These are phyloP conservation scores for Omphaloscelis lunosa DNA, from an alignment of 2,888 invertebrate genomes.

Conservation along the genomic window DNA sequence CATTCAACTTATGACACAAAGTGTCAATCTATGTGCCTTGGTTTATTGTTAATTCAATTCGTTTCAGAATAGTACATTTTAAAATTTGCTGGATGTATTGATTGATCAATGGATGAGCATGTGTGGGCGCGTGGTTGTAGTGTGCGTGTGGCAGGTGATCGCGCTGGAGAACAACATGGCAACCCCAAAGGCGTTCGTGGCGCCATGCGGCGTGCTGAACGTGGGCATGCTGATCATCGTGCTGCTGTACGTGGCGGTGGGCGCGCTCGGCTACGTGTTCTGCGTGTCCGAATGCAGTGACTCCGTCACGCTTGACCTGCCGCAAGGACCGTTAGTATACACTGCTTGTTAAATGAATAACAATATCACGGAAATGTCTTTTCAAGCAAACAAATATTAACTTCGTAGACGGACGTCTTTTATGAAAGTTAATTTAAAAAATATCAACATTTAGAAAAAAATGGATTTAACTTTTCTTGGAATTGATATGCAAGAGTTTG, in stretches of 20 bases:
- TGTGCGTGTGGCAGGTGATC: slow-evolving; percentile 92
- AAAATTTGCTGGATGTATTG: neutral
- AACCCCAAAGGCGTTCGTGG: slow-evolving; percentile 94
- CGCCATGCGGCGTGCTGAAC: slow-evolving; percentile 95
- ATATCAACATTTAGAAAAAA: neutral
- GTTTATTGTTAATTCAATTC: neutral
- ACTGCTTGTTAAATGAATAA: neutral
- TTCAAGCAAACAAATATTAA: neutral
- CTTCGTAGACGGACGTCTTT: neutral
- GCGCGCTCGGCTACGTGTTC: slow-evolving; percentile 96
- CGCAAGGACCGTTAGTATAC: slow-evolving; percentile 83
- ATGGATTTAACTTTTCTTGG: neutral
- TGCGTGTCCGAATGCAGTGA: slow-evolving; percentile 93
- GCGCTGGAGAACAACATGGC: slow-evolving; percentile 98
- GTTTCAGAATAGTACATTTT: neutral
- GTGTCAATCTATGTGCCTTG: neutral
- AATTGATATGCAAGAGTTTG: neutral
- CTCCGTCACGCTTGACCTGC: slow-evolving; percentile 96
- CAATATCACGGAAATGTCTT: neutral
- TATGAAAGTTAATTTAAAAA: neutral
- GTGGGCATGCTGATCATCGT: slow-evolving; percentile 95
- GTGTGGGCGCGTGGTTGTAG: slow-evolving; percentile 2
- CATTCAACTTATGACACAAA: neutral
- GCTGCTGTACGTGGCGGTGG: slow-evolving; percentile 94
- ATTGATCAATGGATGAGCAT: slow-evolving; percentile 1